Evolutionary conservation across 2,113 vertebrate species (phyloP), one percentile per base, ranked within the genome.

Genomic region (Callionymus lyra): DNA sequence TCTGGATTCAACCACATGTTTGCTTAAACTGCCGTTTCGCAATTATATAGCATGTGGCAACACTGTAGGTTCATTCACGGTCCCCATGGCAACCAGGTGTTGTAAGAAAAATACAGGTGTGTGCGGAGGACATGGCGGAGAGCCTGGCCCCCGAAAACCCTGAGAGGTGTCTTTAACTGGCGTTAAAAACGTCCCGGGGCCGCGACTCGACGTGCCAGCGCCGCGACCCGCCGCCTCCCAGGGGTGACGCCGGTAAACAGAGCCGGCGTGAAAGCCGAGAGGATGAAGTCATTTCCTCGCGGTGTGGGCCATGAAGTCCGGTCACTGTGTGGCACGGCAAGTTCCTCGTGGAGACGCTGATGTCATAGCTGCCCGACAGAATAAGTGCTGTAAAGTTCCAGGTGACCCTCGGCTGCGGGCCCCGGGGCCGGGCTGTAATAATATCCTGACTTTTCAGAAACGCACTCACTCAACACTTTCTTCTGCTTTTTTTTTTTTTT

Each of bases 301-400:
- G 64, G 60, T 56, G 55, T 49, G 72, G 64, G 55, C 60, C 40
- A 73, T 73, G 54, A 76, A 77, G 65, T 70, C 60, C 74, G 64
- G 63, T 51, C 64, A 72, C 44, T 74, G 69, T 72, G 74, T 78
- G 71, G 64, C 68, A 72, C 61, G 19, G 38, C 48, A 59, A n/a
- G n/a, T n/a, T n/a, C n/a, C 65, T 76, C 65, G 56, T 79, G 65
- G 68, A 80, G 76, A 79, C 71, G 57, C 35, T 85, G 76, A 86
- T 84, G 82, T 86, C 82, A 84, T 73, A 31, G 42, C 35, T 15
- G 56, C 46, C 47, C 39, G 47, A 61, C 66, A 68, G 48, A 40
- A 43, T 63, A 70, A 76, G 71, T 72, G 56, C 62, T 63, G 68
- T 75, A 64, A 77, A 76, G 77, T 62, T 74, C 58, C 62, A 37